Conservation (phyloP, 2,888 invertebrate genomes). For the Ormyrus labotus region DNA sequence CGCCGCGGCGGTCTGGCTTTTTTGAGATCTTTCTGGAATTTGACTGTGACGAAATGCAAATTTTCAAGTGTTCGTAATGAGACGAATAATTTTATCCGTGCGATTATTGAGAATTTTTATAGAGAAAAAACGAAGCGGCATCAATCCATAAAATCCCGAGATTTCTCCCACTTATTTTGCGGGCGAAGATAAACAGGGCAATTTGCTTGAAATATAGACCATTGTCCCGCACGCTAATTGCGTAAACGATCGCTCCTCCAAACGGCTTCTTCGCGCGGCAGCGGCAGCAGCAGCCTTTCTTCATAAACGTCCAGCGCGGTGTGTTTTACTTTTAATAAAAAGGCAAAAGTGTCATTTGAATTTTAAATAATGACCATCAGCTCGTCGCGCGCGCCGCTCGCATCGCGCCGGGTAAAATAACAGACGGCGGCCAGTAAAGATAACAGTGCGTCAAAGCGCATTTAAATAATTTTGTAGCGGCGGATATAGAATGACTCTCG, state of each 20-base stretch:
- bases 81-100: not conserved
- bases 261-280: not conserved
- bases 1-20: too few relatives aligned
- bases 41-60: too few relatives aligned
- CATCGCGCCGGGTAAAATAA: slow-evolving; percentile 14
- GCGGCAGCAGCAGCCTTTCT: not conserved
- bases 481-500: too few relatives aligned
- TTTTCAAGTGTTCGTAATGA: not conserved
- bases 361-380: slow-evolving; percentile 32
- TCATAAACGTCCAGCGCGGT: slow-evolving; percentile 24
- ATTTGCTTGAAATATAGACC: not conserved
- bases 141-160: not conserved
- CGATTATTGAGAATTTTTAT: not conserved
- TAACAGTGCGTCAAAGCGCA: slow-evolving; percentile 25
- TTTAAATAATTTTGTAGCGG: too few relatives aligned
- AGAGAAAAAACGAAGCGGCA: not conserved
- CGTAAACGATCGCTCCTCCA: not conserved
- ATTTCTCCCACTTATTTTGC: not conserved
- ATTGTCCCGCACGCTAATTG: slow-evolving; percentile 19
- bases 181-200: slow-evolving; percentile 4
- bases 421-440: slow-evolving; percentile 16
- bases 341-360: slow-evolving; percentile 11
- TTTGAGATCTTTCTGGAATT: too few relatives aligned
- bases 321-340: slow-evolving; percentile 28
- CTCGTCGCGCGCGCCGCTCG: not conserved